Conservation (phyloP, 1,140 invertebrate species). For the Rhyzopertha dominica region DNA sequence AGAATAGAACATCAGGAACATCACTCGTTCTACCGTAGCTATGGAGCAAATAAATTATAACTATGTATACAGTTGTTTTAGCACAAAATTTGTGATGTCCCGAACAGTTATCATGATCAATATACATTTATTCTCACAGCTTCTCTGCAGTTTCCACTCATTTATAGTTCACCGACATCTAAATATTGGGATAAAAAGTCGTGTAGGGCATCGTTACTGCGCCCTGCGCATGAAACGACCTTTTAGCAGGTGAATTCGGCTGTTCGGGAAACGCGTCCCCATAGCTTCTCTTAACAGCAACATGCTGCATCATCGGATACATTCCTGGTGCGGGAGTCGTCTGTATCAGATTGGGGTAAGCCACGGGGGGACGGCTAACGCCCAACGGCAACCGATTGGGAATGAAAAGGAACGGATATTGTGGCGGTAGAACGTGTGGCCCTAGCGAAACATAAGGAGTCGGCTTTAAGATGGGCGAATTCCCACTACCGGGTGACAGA, state of each 20-base stretch:
- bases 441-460: slow-evolving; percentile 29
- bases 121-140: no score
- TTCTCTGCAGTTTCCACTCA: no score
- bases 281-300: slow-evolving; percentile 45
- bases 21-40: no score
- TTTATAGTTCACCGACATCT: no score
- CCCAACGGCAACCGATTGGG: slow-evolving; percentile 36
- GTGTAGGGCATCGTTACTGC: slow-evolving; percentile 39
- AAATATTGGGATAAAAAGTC: slow-evolving; percentile 54
- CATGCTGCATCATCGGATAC: slow-evolving; percentile 43
- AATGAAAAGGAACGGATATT: slow-evolving; percentile 47
- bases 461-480: slow-evolving; percentile 39
- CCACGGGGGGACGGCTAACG: slow-evolving; percentile 31
- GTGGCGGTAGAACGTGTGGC: slow-evolving; percentile 44
- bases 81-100: no score
- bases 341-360: slow-evolving; percentile 32
- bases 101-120: no score
- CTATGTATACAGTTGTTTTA: no score
- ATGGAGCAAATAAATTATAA: no score
- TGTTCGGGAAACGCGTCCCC: slow-evolving; percentile 46
- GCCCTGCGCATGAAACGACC: slow-evolving; percentile 44
- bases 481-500: slow-evolving; percentile 29
- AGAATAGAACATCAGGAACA: no score
- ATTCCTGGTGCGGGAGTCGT: slow-evolving; percentile 44
- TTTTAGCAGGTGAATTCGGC: slow-evolving; percentile 46